phyloP scores from a whole-genome alignment of 2,888 invertebrate genomes.

The Meloe dianella region DNA sequence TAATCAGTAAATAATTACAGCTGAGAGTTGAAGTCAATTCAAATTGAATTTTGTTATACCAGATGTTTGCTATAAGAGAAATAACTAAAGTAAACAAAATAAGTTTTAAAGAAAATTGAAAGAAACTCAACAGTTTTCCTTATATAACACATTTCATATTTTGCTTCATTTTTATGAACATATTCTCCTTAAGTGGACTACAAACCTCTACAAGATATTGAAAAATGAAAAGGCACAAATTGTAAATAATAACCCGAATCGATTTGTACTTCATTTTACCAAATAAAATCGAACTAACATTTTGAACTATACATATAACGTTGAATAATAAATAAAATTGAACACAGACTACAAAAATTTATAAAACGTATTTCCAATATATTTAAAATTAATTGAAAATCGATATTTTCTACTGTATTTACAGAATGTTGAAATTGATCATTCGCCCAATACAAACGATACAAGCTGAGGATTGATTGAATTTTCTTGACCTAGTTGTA shows the following conservation, averaged over 20 bases:
- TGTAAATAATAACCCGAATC: neutral
- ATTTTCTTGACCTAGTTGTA: neutral
- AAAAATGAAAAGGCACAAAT: too few relatives aligned
- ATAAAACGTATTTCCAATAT: neutral
- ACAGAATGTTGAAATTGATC: neutral
- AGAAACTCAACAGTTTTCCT: too few relatives aligned
- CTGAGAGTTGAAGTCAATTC: too few relatives aligned
- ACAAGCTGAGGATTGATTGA: neutral
- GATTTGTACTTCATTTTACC: neutral
- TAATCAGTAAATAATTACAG: too few relatives aligned
- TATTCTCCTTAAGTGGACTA: neutral
- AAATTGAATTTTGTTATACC: too few relatives aligned
- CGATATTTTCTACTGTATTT: neutral
- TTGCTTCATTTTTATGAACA: too few relatives aligned
- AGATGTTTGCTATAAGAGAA: too few relatives aligned
- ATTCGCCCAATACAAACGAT: neutral
- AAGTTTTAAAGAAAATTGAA: too few relatives aligned
- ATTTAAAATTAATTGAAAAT: conserved; percentile 8
- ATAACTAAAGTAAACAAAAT: too few relatives aligned
- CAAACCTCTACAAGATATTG: too few relatives aligned
- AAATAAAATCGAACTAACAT: neutral
- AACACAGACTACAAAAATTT: neutral
- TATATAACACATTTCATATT: too few relatives aligned
- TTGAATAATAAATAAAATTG: neutral
- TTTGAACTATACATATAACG: too few relatives aligned